Evolutionary conservation across 2,113 vertebrate genomes (phyloP), one percentile per base, ranked within the genome.

Genomic region (Passer domesticus): DNA sequence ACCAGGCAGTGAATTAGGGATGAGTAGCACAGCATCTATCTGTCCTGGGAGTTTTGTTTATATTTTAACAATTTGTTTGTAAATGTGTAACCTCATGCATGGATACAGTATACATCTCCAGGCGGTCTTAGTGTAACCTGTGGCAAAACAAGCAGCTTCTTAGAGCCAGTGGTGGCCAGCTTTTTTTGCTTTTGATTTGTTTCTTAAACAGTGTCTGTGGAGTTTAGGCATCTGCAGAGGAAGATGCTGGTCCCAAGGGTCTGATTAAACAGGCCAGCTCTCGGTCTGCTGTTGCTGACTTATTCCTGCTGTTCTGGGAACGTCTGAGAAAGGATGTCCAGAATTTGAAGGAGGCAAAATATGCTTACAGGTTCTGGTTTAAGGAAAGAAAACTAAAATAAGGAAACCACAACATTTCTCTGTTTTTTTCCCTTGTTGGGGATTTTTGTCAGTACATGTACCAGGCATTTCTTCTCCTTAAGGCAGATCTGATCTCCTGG

Each of bases 381-480:
- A 92, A 92, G 60, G 27, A 74, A 74, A 63, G 52, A 70, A 52
- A 87, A 74, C 24, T 78, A 66, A 86, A 92, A 95, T 85, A 83
- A 87, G 62, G 72, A 94, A 92, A n/a, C 79, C 63, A 67, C 50
- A 69, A 55, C 43, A 63, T 89, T 77, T 94, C 76, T 92, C 50
- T 80, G 25, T 56, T 76, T 88, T 80, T 85, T 82, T 6, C 15
- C 50, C 59, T 74, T 81, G 21, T 59, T 67, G 55, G 43, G 46
- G 55, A 78, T 86, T 95, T 90, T 81, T 80, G 59, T 83, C 59
- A 47, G 76, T 53, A 37, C 22, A 13, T 44, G 21, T 70, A 89
- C 50, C 69, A 86, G 46, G 31, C 59, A 79, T 94, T 95, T 94
- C 41, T 95, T 89, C 44, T 85, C 12, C 64, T 87, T 86, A 39